Evolutionary conservation across 1,140 invertebrate species (phyloP).

Genomic region (Drosophila simulans): DNA sequence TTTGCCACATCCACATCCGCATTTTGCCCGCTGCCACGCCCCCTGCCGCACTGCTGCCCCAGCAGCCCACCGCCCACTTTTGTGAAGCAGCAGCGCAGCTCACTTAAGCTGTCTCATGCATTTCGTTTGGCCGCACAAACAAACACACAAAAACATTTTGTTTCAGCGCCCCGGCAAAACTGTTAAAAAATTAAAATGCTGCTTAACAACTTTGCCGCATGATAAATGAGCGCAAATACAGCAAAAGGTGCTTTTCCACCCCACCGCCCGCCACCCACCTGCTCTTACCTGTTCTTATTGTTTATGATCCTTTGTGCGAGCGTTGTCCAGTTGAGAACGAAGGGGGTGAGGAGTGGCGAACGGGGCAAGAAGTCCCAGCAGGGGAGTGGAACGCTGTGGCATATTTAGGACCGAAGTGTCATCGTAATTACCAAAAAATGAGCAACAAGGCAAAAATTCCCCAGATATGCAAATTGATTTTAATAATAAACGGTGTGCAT

Average conservation of each 20-base stretch:
- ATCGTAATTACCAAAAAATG: constrained; percentile 68
- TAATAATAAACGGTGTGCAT: constrained; percentile 51
- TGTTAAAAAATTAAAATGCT: constrained; percentile 81
- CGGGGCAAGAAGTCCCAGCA: constrained; percentile 4
- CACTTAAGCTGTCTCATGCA: constrained; percentile 58
- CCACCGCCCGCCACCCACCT: background rate
- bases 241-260: constrained; percentile 52
- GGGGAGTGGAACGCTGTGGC: constrained; percentile 29
- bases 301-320: constrained; percentile 63
- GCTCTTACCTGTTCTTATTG: constrained; percentile 51
- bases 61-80: background rate
- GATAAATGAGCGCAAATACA: constrained; percentile 75
- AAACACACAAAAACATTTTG: constrained; percentile 68
- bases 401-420: constrained; percentile 69
- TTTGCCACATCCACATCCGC: constrained; percentile 43
- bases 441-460: constrained; percentile 40
- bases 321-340: constrained; percentile 24
- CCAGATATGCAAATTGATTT: constrained; percentile 61
- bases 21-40: constrained; percentile 12
- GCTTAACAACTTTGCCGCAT: constrained; percentile 77
- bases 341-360: background rate
- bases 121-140: constrained; percentile 51
- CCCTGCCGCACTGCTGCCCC: constrained; percentile 1
- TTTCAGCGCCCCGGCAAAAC: constrained; percentile 68
- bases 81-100: constrained; percentile 22